Evolutionary conservation across 1,140 invertebrate species (phyloP).

Genomic region (Pissodes strobi): DNA sequence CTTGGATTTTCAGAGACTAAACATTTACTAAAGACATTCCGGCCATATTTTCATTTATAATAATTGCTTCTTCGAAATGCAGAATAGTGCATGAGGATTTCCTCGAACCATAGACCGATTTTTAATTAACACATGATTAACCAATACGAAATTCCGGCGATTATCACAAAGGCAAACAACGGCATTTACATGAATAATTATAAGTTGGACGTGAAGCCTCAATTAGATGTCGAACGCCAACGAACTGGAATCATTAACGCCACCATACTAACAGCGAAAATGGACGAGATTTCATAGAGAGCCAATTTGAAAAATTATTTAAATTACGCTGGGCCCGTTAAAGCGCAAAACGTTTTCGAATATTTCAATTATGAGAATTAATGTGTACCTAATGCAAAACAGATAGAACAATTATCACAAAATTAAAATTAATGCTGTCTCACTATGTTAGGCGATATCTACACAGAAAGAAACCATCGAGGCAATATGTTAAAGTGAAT

Average conservation of each 20-base stretch:
- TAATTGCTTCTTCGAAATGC: neutral
- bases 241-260: slow-evolving; percentile 47
- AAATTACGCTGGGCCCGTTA: slow-evolving; percentile 27
- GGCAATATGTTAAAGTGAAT: no score
- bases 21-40: no score
- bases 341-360: slow-evolving; percentile 25
- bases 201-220: slow-evolving; percentile 44
- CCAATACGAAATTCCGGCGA: slow-evolving; percentile 34
- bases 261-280: slow-evolving; percentile 44
- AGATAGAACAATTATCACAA: no score
- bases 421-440: no score
- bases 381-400: no score
- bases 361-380: slow-evolving; percentile 32
- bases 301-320: slow-evolving; percentile 39
- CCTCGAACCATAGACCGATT: slow-evolving; percentile 11
- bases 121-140: slow-evolving; percentile 43
- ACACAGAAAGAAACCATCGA: no score
- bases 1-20: neutral
- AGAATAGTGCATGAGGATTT: neutral
- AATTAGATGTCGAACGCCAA: slow-evolving; percentile 46
- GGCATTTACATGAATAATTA: slow-evolving; percentile 47
- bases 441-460: no score
- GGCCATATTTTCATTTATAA: no score
- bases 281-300: slow-evolving; percentile 33
- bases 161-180: slow-evolving; percentile 40